Base-by-base conservation (phyloP, 2,888 invertebrate species). In the Metalampra italica region DNA sequence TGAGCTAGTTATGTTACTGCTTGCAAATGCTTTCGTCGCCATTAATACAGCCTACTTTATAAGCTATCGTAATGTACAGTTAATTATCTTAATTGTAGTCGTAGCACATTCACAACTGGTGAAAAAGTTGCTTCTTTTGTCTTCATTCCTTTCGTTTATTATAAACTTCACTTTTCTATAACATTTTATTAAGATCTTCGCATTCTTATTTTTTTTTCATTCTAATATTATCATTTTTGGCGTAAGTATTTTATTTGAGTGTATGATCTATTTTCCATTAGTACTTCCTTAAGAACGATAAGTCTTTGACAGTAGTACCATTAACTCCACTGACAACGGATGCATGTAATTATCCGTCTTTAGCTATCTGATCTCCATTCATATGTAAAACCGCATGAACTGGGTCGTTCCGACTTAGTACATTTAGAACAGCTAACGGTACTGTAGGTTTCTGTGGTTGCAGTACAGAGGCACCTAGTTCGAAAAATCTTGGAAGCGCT, bases 391-490 rank as follows among this genome's bases (percentile, higher is more conserved):
- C 64, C 61, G 49, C 61, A 60, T 56, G 52, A 82, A 75, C 70
- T 75, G 60, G 81, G 80, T 63, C 78, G 74, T 71, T 74, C 71
- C 72, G 62, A 71, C 62, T 63, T 61, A 60, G 64, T 69, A 66
- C 67, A 82, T 83, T 78, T 77, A 70, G 83, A 54, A 46, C 83
- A 55, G 56, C 47, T 82, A 86, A 80, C 86, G 82, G 84, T 65
- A 53, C 57, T 57, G 44, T 64, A 74, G 75, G 75, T 66, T 56
- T 51, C 49, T 49, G 43, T 34, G 39, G 48, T 37, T 15, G 36
- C 40, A 34, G 32, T 32, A 22, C 22, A 22, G 22, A 9, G 8
- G 32, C 11, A 32, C 8, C 8, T 32, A 37, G 12, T 29, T 37
- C 12, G 12, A 13, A 36, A 43, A 29, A n/a, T 41, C 29, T 11